Evolutionary conservation across 2,797 vertebrate species (phyloP), one percentile per base, ranked within the genome.

Genomic region (Catostomus latipinnis): DNA sequence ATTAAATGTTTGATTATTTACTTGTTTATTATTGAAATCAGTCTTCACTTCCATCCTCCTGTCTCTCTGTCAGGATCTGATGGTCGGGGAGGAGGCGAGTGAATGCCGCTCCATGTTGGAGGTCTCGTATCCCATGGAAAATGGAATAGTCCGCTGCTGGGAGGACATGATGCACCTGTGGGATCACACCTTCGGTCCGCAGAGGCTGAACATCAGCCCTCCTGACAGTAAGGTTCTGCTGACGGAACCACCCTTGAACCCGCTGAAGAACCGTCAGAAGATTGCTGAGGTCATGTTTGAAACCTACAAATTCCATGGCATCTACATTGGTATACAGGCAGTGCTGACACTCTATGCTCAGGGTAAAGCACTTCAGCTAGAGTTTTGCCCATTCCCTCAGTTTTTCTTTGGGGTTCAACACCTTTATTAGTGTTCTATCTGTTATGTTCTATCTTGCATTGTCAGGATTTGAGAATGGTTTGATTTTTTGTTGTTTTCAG

Each of bases 331-430:
- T 0, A 96, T 96, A 8, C 95, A 96, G 87, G 95, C 95, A 0
- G 94, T 96, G 58, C 93, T 96, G 68, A 95, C 94, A 0, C 93
- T 96, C 34, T 96, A 96, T 0, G 95, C 95, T 57, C 94, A 96
- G 78, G 95, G 95, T 95, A 71, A 87, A 86, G 34, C 34, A 34
- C 34, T 34, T 34, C 2, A 34, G 34, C 34, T 34, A 34, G 34
- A 34, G 34, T 34, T 34, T 34, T 34, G 34, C 34, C 4, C 34
- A 34, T 34, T 34, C 34, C 34, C 34, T 34, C 34, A 34, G 34
- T 34, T 34, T 34, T 4, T 2, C 34, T 34, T 34, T 34, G 34
- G 34, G 34, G 1, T 34, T 34, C 34, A 34, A 34, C 34, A 34
- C 1, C 34, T 34, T 34, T 34, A 34, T 34, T 34, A 34, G 34